Evolutionary conservation across 1,140 invertebrate genomes (phyloP), one percentile per base, ranked within the genome.

Genomic region (Drosophila bocki): DNA sequence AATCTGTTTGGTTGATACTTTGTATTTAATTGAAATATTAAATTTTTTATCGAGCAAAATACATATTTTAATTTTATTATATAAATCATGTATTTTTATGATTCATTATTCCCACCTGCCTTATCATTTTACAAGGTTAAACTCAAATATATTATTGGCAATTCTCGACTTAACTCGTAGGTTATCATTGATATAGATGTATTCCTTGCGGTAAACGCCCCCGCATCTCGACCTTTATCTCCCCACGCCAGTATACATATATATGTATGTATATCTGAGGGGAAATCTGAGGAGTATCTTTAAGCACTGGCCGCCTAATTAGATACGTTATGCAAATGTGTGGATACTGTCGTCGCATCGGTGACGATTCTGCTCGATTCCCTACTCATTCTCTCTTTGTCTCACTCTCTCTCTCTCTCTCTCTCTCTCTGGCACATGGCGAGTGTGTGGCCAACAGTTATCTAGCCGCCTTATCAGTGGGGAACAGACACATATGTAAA

Each of bases 321-420:
- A 88, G 80, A 87, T 87, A 87, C 84, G 72, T 50, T 88, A 87
- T 88, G 84, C 77, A 87, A 87, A 87, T 87, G 47, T 35, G 44
- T 17, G 42, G 59, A 75, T 75, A 48, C 53, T 61, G 63, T 67
- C 35, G 75, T 74, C 50, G 59, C 45, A 42, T 71, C 54, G 44
- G 59, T 84, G 77, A 80, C 78, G 76, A 51, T 61, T 63, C 44
- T 60, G 57, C 42, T 59, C 42, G 41, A 65, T 17, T 48, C 39
- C 44, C 29, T 26, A 7, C 12, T 57, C 42, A 6, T 6, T 29
- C 29, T 17, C 26, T n/a, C 50, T 15, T 2, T 57, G 33, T 29
- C 7, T 17, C 32, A 35, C 8, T 19, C 17, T 41, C 33, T 29
- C 53, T 54, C 15, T 19, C n/a, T 29, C 7, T 17, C 32, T 35